Evolutionary conservation across 1,140 invertebrate genomes (phyloP), one percentile per base, ranked within the genome.

Genomic region (Orchestia grillus): DNA sequence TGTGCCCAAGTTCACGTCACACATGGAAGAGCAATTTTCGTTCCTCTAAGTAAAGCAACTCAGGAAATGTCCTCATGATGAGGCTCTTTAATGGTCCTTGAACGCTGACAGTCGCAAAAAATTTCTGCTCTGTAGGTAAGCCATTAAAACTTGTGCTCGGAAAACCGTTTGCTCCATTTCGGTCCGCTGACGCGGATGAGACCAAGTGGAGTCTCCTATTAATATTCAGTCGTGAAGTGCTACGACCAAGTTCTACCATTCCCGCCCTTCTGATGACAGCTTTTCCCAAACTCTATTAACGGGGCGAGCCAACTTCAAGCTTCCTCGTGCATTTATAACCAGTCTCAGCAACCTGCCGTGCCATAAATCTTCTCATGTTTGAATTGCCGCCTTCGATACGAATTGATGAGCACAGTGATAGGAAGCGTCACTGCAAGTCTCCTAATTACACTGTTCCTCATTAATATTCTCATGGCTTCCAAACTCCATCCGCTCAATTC

Each of bases 221-320:
- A 94, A 94, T 94, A 94, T 94, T 94, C 92, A 94, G 92, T 94
- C 92, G 43, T 94, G 92, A 94, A 94, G 92, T 94, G 92, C 92
- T 94, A 94, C 92, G 41, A 44, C 92, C 92, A 94, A 94, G 92
- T 94, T 94, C 44, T 45, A 94, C 92, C 92, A 45, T 94, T 94
- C 47, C 43, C 92, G 43, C 36, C 44, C 44, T 45, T 19, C 92
- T 47, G 92, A 94, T 94, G 92, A 94, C 92, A 44, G 92, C 92
- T 94, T 94, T 94, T 94, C 43, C 43, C 92, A 94, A 94, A 94
- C 92, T 94, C 92, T 94, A 94, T 94, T 94, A 94, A 44, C 92
- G 47, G 43, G 40, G 92, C 92, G 92, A 6, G 92, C 92, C 92
- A 94, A 94, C 8, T 47, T 94, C 92, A 44, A 47, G 92, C 92